These are phyloP conservation scores for Drosophila atripex DNA, from an alignment of 2,888 invertebrate genomes.

Conservation along the genomic window DNA sequence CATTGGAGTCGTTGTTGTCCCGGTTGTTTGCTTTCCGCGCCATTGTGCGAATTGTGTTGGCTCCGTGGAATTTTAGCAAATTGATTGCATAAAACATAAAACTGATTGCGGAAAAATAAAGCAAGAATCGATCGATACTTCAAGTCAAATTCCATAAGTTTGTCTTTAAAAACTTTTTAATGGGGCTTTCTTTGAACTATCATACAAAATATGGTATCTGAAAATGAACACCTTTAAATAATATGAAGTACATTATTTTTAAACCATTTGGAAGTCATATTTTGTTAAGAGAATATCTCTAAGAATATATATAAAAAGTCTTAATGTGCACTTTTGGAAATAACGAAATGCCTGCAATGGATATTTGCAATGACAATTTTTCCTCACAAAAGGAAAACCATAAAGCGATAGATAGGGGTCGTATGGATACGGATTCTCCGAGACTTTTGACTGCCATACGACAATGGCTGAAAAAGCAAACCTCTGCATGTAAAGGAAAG, in stretches of 20 bases:
- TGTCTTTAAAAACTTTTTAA: too few relatives aligned
- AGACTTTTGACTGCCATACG: constrained; percentile 9
- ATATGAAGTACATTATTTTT: too few relatives aligned
- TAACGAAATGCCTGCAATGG: not conserved
- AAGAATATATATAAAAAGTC: too few relatives aligned
- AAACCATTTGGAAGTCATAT: too few relatives aligned
- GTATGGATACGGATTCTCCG: not conserved
- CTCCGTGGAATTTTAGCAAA: constrained; percentile 13
- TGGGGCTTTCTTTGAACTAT: too few relatives aligned
- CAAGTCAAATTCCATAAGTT: not conserved
- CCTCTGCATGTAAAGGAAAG: not conserved
- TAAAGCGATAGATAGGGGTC: too few relatives aligned
- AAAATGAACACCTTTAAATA: too few relatives aligned
- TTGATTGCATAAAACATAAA: constrained; percentile 17
- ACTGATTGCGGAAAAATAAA: not conserved
- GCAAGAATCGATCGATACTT: not conserved
- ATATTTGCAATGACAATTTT: too few relatives aligned
- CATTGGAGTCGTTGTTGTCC: not conserved
- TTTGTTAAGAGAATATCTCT: too few relatives aligned
- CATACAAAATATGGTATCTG: too few relatives aligned
- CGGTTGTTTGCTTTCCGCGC: constrained; percentile 7
- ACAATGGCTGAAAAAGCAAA: constrained; percentile 27
- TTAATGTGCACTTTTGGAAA: constrained; percentile 8
- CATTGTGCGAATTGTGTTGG: constrained; percentile 10
- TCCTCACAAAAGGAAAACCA: too few relatives aligned